phyloP scores from a whole-genome alignment of 53 echinoderm and acorn worm species.

The Paracentrotus lividus region DNA sequence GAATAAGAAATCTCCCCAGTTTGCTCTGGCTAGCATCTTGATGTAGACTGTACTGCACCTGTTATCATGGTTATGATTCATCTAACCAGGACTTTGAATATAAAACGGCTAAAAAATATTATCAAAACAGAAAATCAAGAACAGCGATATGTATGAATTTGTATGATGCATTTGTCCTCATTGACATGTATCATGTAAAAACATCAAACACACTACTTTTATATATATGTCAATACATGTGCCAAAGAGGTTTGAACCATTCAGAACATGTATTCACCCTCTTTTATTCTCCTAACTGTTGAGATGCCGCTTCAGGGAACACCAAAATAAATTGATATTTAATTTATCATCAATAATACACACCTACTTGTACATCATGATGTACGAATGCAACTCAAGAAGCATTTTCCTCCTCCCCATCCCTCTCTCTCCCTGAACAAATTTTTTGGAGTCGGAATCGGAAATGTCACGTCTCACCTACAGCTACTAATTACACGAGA shows the following conservation, averaged over 20 bases:
- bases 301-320: neutral
- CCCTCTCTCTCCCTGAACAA: neutral
- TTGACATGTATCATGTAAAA: too few species aligned
- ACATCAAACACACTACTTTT: too few species aligned
- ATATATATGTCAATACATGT: too few species aligned
- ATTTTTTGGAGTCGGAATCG: neutral
- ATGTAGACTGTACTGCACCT: neutral
- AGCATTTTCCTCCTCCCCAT: neutral
- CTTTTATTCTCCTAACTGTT: neutral
- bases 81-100: too few species aligned
- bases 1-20: neutral
- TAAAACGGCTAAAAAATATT: too few species aligned
- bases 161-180: too few species aligned
- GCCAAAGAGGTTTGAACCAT: too few species aligned
- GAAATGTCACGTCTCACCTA: conserved; percentile 55
- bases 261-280: too few species aligned
- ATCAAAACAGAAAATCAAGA: too few species aligned
- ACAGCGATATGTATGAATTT: too few species aligned
- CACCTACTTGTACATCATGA: neutral
- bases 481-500: conserved; percentile 55
- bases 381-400: neutral
- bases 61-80: too few species aligned
- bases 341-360: neutral
- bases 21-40: neutral
- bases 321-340: neutral